A percentile compares a stretch with the other conserved stretches of the same genome.
These are phyloP conservation scores for Atta cephalotes DNA, from an alignment of 1,140 invertebrate genomes.

Conservation along the genomic window DNA sequence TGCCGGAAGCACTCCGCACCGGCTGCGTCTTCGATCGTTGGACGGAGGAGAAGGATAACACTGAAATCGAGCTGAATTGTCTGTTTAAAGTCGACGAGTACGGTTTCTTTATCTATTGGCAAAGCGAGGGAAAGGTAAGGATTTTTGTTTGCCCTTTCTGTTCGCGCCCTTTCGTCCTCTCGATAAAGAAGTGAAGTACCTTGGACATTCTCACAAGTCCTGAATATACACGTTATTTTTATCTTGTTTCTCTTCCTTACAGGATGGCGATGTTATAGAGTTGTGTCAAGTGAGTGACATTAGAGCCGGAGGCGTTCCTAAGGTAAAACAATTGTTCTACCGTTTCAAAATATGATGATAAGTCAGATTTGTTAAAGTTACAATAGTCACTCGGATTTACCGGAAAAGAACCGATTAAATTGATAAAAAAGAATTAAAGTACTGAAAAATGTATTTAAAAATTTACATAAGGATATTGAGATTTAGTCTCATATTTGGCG, in stretches of 20 bases:
- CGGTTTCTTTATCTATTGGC: conserved; percentile 99
- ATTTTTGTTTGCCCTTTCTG: conserved; percentile 12
- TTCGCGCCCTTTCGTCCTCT: not conserved
- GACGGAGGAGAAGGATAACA: conserved; percentile 98
- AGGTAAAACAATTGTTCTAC: conserved; percentile 87
- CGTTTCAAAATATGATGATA: not conserved
- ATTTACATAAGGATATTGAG: too few relatives aligned
- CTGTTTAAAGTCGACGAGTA: conserved; percentile 98
- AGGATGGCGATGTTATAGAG: conserved; percentile 99
- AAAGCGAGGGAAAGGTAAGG: conserved; percentile 96
- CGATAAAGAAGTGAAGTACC: not conserved
- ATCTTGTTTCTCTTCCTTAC: conserved; percentile 82
- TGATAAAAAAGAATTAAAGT: not conserved
- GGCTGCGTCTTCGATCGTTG: conserved; percentile 97
- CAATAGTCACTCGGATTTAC: not conserved
- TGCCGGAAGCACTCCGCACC: conserved; percentile 94
- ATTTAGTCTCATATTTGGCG: too few relatives aligned
- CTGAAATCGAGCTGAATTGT: conserved; percentile 95
- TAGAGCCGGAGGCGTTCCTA: conserved; percentile 94
- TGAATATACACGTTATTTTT: not conserved
- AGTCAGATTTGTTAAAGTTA: not conserved
- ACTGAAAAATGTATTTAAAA: too few relatives aligned
- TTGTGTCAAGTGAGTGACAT: conserved; percentile 99
- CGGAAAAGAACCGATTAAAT: not conserved
- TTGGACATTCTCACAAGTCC: not conserved